Conservation (phyloP, 1,140 invertebrate genomes). For the Berghia stephanieae region DNA sequence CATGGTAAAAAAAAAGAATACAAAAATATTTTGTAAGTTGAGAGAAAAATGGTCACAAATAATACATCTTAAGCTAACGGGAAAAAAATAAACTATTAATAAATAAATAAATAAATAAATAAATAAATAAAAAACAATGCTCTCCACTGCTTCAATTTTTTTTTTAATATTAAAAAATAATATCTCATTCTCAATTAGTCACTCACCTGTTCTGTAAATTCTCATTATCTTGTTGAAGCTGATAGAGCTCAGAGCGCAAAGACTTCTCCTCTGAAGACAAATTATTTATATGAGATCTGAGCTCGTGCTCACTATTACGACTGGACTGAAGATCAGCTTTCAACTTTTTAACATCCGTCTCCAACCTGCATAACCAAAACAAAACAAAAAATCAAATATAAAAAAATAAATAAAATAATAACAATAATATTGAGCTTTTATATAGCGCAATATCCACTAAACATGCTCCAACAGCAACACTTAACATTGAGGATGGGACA, state of each 20-base stretch:
- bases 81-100: too few relatives aligned
- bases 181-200: background rate
- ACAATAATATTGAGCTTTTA: background rate
- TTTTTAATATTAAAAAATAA: too few relatives aligned
- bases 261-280: conserved; percentile 77
- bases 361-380: conserved; percentile 68
- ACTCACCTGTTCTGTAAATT: conserved; percentile 80
- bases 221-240: conserved; percentile 84
- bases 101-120: too few relatives aligned
- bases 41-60: too few relatives aligned
- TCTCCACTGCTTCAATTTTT: too few relatives aligned
- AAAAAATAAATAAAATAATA: background rate
- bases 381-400: background rate
- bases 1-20: too few relatives aligned
- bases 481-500: too few relatives aligned
- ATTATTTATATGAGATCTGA: conserved; percentile 80
- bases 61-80: too few relatives aligned
- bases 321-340: conserved; percentile 78
- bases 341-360: conserved; percentile 81
- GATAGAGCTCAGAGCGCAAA: conserved; percentile 78
- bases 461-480: background rate
- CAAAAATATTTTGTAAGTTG: too few relatives aligned
- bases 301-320: conserved; percentile 83
- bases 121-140: too few relatives aligned
- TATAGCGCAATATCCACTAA: background rate